Evolutionary conservation across 2,113 vertebrate genomes (phyloP).

Genomic region (Erythrocercus mccallii): DNA sequence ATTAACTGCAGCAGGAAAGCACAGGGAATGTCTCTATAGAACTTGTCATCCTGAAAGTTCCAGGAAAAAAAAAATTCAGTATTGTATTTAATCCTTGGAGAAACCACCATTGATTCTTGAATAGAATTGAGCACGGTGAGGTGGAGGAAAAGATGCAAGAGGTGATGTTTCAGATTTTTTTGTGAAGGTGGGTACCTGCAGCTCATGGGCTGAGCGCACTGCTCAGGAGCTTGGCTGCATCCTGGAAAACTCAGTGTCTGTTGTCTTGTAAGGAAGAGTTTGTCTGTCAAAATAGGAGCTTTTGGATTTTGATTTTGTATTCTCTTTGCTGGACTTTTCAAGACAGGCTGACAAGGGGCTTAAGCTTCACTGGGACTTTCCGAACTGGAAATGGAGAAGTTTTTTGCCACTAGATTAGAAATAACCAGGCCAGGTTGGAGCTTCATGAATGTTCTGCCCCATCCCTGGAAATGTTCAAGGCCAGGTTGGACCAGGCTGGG

Average conservation of each 20-base stretch:
- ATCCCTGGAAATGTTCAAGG: neutral
- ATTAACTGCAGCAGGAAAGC: neutral
- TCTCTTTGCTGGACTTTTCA: neutral
- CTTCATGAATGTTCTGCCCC: neutral
- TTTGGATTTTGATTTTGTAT: neutral
- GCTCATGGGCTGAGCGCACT: accelerated
- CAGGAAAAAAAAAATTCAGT: neutral
- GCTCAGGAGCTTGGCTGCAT: neutral
- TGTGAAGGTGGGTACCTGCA: neutral
- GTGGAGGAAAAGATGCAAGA: neutral
- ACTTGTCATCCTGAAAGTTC: neutral
- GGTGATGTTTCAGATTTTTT: neutral
- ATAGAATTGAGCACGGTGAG: neutral
- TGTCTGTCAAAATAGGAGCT: neutral
- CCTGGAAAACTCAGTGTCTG: accelerated
- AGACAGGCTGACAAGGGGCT: neutral
- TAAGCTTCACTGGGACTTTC: neutral
- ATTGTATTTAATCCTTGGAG: neutral
- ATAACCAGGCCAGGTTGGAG: neutral
- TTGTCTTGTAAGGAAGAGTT: neutral
- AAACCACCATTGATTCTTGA: neutral
- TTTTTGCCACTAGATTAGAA: neutral
- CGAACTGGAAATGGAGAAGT: neutral
- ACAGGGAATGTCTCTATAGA: accelerated
- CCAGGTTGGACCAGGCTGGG: neutral